Percentiles rank a stretch among this genome's conserved stretches.
phyloP scores from a whole-genome alignment of 1,140 invertebrate species.

The Galendromus occidentalis region DNA sequence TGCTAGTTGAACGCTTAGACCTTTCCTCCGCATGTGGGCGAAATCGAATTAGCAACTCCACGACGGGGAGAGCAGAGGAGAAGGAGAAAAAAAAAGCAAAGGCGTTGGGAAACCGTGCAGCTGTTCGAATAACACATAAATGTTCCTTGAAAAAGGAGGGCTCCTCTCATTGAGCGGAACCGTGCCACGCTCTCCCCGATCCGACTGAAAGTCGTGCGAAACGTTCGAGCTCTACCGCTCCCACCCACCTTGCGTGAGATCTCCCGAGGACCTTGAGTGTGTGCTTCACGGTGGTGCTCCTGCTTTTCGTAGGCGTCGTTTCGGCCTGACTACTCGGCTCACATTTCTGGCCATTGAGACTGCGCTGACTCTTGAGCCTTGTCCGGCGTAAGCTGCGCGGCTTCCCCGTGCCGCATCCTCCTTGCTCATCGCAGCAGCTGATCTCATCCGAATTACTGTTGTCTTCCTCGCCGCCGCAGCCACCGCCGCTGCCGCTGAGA shows the following conservation, averaged over 20 bases:
- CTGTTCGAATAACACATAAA: too few relatives aligned
- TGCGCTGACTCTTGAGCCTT: constrained; percentile 4
- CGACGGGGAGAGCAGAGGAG: too few relatives aligned
- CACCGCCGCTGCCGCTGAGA: neutral
- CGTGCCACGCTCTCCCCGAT: too few relatives aligned
- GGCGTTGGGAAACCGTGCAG: too few relatives aligned
- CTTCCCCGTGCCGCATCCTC: neutral
- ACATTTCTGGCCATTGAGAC: neutral
- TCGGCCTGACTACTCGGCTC: neutral
- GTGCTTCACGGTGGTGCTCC: constrained; percentile 1
- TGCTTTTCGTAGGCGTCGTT: neutral
- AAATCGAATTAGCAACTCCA: too few relatives aligned
- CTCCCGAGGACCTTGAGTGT: constrained; percentile 7
- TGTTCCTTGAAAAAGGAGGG: too few relatives aligned
- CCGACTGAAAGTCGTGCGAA: too few relatives aligned
- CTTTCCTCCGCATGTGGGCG: too few relatives aligned
- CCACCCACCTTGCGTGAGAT: neutral
- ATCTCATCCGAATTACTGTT: neutral
- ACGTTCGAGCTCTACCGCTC: too few relatives aligned
- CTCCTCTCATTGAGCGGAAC: too few relatives aligned
- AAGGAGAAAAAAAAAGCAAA: too few relatives aligned
- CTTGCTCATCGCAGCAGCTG: neutral
- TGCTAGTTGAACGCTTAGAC: too few relatives aligned
- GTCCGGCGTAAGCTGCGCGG: neutral
- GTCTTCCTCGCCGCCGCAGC: neutral